phyloP scores from a whole-genome alignment of 2,797 vertebrate genomes.

The Synanceia verrucosa region DNA sequence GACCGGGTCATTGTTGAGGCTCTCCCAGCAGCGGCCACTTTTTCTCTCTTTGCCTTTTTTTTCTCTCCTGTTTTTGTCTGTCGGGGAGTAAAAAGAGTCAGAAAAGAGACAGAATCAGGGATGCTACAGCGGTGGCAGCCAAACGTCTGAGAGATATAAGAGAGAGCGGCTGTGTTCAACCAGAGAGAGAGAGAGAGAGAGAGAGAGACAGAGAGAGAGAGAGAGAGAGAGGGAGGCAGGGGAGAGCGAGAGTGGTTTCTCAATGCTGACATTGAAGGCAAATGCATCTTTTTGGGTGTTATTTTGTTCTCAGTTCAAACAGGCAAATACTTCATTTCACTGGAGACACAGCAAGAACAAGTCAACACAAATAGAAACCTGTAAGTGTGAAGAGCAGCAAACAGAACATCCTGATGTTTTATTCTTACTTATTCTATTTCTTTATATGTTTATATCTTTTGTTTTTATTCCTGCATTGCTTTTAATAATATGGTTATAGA shows the following conservation, averaged over 20 bases:
- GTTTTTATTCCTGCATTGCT: not conserved
- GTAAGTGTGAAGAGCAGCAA: not conserved
- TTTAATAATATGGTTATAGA: not conserved
- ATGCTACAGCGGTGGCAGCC: constrained; percentile 68
- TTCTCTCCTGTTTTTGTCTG: not conserved
- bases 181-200: constrained; percentile 39
- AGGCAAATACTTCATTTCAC: constrained; percentile 1
- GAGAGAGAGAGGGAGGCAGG: not conserved
- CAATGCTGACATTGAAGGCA: constrained; percentile 10
- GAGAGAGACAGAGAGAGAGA: not conserved
- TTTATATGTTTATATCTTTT: not conserved
- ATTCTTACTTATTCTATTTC: not conserved
- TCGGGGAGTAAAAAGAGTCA: constrained; percentile 27
- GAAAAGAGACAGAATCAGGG: constrained; percentile 30
- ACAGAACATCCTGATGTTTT: not conserved
- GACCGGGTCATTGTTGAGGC: constrained; percentile 76
- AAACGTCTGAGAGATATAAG: constrained; percentile 69
- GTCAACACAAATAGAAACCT: not conserved
- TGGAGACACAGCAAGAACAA: not conserved
- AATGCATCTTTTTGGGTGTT: not conserved
- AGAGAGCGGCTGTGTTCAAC: constrained; percentile 55
- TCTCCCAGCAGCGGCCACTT: constrained; percentile 56
- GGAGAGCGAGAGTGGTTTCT: constrained; percentile 48
- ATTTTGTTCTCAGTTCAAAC: not conserved
- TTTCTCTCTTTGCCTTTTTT: not conserved